Base-by-base conservation (phyloP, 2,797 vertebrate species). In the Diceros bicornis region DNA sequence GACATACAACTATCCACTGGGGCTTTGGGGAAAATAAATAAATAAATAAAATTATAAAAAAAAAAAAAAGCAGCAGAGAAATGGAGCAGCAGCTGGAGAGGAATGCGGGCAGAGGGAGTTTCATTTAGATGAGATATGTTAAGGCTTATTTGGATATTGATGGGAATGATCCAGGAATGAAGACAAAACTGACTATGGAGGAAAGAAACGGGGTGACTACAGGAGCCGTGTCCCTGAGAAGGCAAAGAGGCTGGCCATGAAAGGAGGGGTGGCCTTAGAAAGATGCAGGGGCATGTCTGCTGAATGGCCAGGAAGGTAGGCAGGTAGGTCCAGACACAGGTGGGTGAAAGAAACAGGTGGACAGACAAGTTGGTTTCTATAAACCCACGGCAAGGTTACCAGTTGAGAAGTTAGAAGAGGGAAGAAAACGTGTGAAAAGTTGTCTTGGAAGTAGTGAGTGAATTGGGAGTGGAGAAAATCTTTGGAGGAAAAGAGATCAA, bases 211-310 rank as follows among this genome's bases (percentile, higher is more conserved):
- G 18, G 4, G 68, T 13, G 55, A 72, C 25, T 10, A 17, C 64
- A 61, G 55, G 11, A 16, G 25, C 27, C 10, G 29, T 1, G 12
- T n/a, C 68, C 68, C 16, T 72, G 68, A n/a, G 18, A 57, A 41
- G n/a, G 14, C 57, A 61, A 34, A 34, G 32, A 1, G 20, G 17
- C 14, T n/a, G 23, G 32, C 52, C n/a, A 4, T 0, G 0, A 78
- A 52, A 1, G 12, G 47, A 52, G 50, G 50, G 12, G 61, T 12
- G 69, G 41, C 21, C 68, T 9, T 32, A 20, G 68, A 16, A 41
- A 41, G 32, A 77, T 8, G 6, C 12, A 34, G 71, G 55, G 17
- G 4, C 13, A 8, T 47, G 29, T 20, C 41, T 23, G 4, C 50
- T 16, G 68, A 69, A n/a, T 29, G n/a, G 59, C 50, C 52, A 78